Evolutionary conservation across 2,888 invertebrate species (phyloP).

Genomic region (Tillus elongatus): DNA sequence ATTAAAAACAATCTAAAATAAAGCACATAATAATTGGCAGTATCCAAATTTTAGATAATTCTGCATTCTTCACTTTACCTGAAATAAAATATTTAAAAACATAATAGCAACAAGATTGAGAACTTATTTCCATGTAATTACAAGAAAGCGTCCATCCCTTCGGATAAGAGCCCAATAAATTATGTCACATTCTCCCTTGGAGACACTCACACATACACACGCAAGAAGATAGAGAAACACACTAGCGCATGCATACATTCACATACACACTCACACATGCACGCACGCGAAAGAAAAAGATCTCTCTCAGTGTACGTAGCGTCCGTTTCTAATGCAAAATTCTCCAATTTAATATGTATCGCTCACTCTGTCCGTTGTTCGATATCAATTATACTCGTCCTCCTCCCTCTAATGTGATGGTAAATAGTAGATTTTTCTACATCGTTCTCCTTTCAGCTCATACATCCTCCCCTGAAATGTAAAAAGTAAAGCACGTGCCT

Average conservation of each 20-base stretch:
- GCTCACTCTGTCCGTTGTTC: conserved; percentile 25
- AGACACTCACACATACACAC: neutral
- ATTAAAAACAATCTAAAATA: no score
- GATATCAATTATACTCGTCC: conserved; percentile 29
- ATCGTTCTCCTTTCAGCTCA: conserved; percentile 25
- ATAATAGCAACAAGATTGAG: no score
- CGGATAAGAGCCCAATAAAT: no score
- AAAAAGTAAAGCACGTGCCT: conserved; percentile 36
- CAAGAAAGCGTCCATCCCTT: no score
- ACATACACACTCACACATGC: neutral
- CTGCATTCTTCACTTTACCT: no score
- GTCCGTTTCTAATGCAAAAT: conserved; percentile 13
- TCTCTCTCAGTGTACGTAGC: neutral
- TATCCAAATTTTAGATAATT: no score
- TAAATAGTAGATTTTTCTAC: conserved; percentile 34
- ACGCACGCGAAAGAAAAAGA: neutral
- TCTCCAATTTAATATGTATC: conserved; percentile 30
- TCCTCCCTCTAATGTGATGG: conserved; percentile 31
- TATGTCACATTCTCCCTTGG: no score
- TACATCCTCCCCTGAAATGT: conserved; percentile 29
- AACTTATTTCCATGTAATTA: no score
- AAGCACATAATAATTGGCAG: no score
- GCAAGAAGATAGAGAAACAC: neutral
- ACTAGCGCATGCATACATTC: no score
- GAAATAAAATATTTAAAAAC: no score